A percentile compares a stretch with the other conserved stretches of the same genome.
Conservation (phyloP, 92 coral and sea anemone genomes). For the Plumapathes pennacea region DNA sequence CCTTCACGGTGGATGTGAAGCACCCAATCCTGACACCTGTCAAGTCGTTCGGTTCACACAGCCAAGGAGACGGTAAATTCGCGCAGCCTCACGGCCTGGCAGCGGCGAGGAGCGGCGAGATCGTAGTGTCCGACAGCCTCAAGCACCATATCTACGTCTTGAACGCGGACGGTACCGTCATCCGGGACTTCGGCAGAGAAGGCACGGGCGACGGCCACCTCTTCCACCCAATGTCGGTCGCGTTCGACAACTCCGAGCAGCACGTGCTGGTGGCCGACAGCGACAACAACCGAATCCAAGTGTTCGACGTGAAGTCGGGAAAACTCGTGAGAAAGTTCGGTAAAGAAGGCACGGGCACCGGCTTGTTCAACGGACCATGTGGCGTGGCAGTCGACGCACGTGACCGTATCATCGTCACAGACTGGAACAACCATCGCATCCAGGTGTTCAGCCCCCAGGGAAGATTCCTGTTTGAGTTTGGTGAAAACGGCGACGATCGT, state of each 20-base stretch:
- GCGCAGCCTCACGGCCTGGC: conserved; percentile 88
- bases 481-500: conserved; percentile 68
- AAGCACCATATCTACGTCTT: conserved; percentile 85
- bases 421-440: conserved; percentile 86
- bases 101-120: conserved; percentile 61
- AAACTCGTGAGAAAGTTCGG: conserved; percentile 74
- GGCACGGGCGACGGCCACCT: conserved; percentile 74
- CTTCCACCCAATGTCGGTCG: conserved; percentile 85
- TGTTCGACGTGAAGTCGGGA: conserved; percentile 77
- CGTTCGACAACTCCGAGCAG: conserved; percentile 66
- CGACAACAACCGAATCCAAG: conserved; percentile 86
- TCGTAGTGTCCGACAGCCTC: conserved; percentile 80
- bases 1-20: conserved; percentile 72
- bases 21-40: conserved; percentile 76
- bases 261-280: conserved; percentile 71
- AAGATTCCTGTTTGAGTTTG: conserved; percentile 86
- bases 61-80: conserved; percentile 63
- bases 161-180: conserved; percentile 69
- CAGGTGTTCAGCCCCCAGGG: conserved; percentile 81
- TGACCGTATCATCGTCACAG: conserved; percentile 79
- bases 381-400: conserved; percentile 78
- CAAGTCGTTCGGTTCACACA: conserved; percentile 87
- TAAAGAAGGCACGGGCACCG: conserved; percentile 64
- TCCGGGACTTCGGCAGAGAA: conserved; percentile 76
- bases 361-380: conserved; percentile 88